phyloP scores from a whole-genome alignment of 2,113 vertebrate genomes.

The Tyto alba region DNA sequence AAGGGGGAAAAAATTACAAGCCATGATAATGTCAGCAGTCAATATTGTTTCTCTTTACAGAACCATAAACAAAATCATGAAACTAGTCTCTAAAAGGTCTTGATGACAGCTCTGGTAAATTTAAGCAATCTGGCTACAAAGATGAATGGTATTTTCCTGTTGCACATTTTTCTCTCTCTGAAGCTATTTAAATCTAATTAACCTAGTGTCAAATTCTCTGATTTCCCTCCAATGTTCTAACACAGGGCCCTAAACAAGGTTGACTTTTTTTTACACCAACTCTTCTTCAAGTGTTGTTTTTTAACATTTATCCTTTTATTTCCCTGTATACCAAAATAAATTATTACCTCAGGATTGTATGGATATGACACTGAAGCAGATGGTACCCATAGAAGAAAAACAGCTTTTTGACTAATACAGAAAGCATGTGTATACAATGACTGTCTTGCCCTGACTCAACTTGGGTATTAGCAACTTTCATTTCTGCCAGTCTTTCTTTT shows the following conservation, averaged over 20 bases:
- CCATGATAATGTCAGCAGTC: conserved; percentile 52
- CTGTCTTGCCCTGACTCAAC: background rate
- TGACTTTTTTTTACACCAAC: background rate
- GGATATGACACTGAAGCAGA: background rate
- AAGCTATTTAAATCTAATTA: conserved; percentile 55
- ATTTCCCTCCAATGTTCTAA: conserved; percentile 39
- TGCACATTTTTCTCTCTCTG: conserved; percentile 11
- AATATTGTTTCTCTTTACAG: conserved; percentile 53
- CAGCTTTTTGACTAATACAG: background rate
- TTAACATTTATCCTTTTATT: conserved; percentile 8
- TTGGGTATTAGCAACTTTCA: background rate
- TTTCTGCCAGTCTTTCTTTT: background rate
- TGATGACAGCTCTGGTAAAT: conserved; percentile 56
- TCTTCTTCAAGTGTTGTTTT: background rate
- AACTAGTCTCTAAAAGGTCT: conserved; percentile 44
- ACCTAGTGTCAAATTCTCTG: conserved; percentile 30
- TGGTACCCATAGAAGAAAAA: background rate
- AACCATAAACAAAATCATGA: conserved; percentile 69
- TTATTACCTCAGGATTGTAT: background rate
- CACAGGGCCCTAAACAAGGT: background rate
- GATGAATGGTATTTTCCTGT: conserved; percentile 56
- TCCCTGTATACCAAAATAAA: background rate
- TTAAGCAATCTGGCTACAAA: conserved; percentile 38
- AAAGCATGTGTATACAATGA: background rate
- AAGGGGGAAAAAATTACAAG: conserved; percentile 41